Percentiles rank a stretch among this genome's conserved stretches.
phyloP scores from a whole-genome alignment of 2,888 invertebrate genomes.

The Clanis bilineata region DNA sequence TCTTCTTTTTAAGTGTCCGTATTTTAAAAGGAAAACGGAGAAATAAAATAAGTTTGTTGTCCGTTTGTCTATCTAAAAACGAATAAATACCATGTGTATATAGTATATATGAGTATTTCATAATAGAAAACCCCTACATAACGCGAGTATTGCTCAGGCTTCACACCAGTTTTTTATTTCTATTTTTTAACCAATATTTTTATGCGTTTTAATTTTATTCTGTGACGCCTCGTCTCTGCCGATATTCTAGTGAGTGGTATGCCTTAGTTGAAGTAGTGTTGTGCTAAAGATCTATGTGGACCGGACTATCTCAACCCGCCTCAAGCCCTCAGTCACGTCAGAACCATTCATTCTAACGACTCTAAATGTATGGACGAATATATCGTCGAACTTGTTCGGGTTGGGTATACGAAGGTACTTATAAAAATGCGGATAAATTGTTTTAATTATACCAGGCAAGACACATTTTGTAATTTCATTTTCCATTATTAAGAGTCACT shows the following conservation, averaged over 20 bases:
- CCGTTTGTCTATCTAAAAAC: no score
- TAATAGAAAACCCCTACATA: no score
- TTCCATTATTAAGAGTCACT: no score
- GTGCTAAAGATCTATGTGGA: neutral
- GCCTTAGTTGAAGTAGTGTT: neutral
- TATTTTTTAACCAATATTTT: no score
- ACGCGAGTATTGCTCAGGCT: no score
- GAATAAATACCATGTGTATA: no score
- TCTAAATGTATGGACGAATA: neutral
- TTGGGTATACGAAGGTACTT: neutral
- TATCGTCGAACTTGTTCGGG: neutral
- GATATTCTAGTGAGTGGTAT: neutral
- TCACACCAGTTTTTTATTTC: neutral
- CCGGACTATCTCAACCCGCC: constrained; percentile 12
- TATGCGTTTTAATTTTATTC: neutral
- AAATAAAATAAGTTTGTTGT: no score
- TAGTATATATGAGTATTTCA: no score
- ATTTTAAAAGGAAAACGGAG: no score
- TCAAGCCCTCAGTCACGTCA: constrained; percentile 17
- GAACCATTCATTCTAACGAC: constrained; percentile 18
- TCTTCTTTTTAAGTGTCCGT: no score
- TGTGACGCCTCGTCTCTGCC: neutral
- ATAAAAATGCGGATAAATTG: no score
- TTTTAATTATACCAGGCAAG: no score
- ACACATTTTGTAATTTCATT: neutral